Evolutionary conservation across 2,113 vertebrate genomes (phyloP).

Genomic region (Aramus guarauna): DNA sequence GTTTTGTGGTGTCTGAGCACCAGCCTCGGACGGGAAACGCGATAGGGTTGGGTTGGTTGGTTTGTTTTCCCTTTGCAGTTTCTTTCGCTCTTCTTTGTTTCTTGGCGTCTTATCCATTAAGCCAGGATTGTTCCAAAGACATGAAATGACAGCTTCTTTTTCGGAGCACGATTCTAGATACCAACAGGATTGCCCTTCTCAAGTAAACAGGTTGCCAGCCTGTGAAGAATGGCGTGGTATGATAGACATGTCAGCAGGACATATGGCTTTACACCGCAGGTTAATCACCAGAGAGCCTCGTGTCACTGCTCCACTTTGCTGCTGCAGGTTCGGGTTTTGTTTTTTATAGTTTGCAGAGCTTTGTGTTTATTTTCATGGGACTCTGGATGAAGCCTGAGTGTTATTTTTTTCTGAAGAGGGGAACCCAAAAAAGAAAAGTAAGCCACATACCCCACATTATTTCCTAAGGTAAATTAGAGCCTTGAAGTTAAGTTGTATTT

Average conservation of each 20-base stretch:
- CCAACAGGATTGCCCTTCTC: slow-evolving; percentile 30
- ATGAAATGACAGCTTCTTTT: slow-evolving; percentile 35
- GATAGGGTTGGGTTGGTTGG: not conserved
- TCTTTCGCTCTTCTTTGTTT: slow-evolving; percentile 45
- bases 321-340: not conserved
- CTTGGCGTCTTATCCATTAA: slow-evolving; percentile 31
- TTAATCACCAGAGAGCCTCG: slow-evolving; percentile 34
- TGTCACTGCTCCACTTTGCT: slow-evolving; percentile 26
- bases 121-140: slow-evolving; percentile 43
- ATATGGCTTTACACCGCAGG: not conserved
- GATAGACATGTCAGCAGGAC: slow-evolving; percentile 42
- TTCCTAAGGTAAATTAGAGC: not conserved
- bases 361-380: slow-evolving; percentile 16
- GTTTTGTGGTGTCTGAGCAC: slow-evolving; percentile 31
- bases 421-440: not conserved
- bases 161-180: not conserved
- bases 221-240: not conserved
- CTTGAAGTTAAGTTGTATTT: not conserved
- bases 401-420: not conserved
- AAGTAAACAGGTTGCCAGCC: not conserved
- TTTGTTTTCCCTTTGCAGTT: not conserved
- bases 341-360: not conserved
- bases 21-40: slow-evolving; percentile 19
- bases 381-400: not conserved
- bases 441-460: not conserved